Evolutionary conservation across 2,888 invertebrate genomes (phyloP).

Genomic region (Aporophyla nigra): DNA sequence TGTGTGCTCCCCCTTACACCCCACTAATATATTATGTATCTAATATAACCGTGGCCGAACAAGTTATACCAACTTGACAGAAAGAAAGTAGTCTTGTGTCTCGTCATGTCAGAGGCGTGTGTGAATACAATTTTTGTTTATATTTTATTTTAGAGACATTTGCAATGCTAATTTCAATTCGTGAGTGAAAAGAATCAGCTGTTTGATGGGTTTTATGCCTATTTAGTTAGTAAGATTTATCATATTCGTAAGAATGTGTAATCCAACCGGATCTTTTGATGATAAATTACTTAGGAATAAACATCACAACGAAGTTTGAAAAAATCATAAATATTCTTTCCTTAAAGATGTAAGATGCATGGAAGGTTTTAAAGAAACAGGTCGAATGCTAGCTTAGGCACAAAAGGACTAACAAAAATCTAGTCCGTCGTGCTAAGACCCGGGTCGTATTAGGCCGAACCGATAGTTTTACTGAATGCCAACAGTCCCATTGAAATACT

Average conservation of each 20-base stretch:
- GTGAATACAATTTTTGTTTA: constrained; percentile 33
- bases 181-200: constrained; percentile 52
- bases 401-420: background rate
- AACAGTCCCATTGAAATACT: no score
- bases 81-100: constrained; percentile 52
- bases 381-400: no score
- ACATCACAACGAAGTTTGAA: background rate
- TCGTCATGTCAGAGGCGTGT: constrained; percentile 9
- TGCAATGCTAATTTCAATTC: constrained; percentile 54
- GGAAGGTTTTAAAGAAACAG: background rate
- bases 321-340: background rate
- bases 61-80: constrained; percentile 14
- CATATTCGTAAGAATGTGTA: constrained; percentile 28
- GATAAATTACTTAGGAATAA: background rate
- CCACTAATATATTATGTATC: constrained; percentile 40
- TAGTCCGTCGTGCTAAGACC: no score
- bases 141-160: constrained; percentile 45
- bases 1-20: no score
- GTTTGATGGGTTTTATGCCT: constrained; percentile 13
- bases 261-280: constrained; percentile 5
- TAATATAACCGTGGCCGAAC: constrained; percentile 21
- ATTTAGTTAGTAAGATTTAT: constrained; percentile 26
- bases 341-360: background rate
- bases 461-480: no score
- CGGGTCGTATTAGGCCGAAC: background rate